Conservation (phyloP, 64 coral and sea anemone genomes). For the Actinia equina region DNA sequence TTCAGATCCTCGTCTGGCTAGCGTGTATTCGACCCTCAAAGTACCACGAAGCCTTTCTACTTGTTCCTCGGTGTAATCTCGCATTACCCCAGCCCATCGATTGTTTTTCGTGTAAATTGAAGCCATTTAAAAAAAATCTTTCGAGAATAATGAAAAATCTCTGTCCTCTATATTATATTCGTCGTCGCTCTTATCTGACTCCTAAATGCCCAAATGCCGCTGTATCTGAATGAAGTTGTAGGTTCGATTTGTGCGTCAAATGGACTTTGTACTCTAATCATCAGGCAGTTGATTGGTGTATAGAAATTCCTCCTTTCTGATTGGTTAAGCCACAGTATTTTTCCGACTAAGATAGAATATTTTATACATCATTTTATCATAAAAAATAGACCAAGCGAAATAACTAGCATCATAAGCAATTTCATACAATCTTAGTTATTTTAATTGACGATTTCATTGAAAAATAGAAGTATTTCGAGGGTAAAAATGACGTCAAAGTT, state of each 20-base stretch:
- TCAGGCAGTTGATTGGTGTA: not conserved
- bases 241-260: too few relatives aligned
- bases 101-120: slow-evolving; percentile 69
- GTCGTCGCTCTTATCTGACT: too few relatives aligned
- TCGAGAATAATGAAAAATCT: not conserved
- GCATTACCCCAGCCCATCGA: slow-evolving; percentile 80
- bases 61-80: slow-evolving; percentile 69
- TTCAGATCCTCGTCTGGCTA: slow-evolving; percentile 76
- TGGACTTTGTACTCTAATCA: slow-evolving; percentile 21
- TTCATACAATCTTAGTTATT: too few relatives aligned
- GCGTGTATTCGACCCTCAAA: slow-evolving; percentile 79
- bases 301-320: not conserved
- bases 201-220: not conserved
- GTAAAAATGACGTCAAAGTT: too few relatives aligned
- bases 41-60: slow-evolving; percentile 82
- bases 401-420: too few relatives aligned
- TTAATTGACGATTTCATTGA: too few relatives aligned
- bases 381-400: not conserved
- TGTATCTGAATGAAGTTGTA: not conserved
- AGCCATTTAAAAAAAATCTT: slow-evolving; percentile 10
- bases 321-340: not conserved
- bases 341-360: not conserved
- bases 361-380: not conserved
- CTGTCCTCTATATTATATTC: not conserved
- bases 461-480: too few relatives aligned